Percentiles rank a stretch among this genome's conserved stretches.
phyloP scores from a whole-genome alignment of 2,888 invertebrate genomes.

The Lasioglossum lativentre region DNA sequence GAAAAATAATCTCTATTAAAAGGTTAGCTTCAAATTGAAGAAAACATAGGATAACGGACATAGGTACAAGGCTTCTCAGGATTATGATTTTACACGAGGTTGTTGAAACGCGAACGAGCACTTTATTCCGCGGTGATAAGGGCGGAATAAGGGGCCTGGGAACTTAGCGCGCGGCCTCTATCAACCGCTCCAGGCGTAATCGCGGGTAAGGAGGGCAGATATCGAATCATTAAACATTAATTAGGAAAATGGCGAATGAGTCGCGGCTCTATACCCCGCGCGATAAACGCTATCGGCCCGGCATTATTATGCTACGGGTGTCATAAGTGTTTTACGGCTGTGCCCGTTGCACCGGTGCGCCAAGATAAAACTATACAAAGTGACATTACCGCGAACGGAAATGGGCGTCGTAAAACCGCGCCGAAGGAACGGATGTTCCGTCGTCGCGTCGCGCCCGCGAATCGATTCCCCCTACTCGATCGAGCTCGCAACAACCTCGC shows the following conservation, averaged over 20 bases:
- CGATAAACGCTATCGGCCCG: conserved; percentile 71
- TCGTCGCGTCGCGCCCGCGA: neutral
- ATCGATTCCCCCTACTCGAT: neutral
- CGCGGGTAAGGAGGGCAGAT: conserved; percentile 67
- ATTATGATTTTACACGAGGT: neutral
- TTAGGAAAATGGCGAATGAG: conserved; percentile 75
- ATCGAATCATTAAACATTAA: conserved; percentile 76
- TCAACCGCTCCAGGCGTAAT: conserved; percentile 58
- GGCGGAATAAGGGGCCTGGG: conserved; percentile 19
- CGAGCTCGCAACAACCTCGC: neutral
- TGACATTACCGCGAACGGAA: conserved; percentile 66
- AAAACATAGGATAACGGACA: no score
- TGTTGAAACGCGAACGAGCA: neutral
- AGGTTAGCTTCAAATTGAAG: no score
- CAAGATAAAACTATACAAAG: conserved; percentile 68
- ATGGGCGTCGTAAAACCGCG: conserved; percentile 61
- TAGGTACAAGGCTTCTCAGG: neutral
- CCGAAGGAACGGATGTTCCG: conserved; percentile 36
- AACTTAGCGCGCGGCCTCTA: conserved; percentile 42
- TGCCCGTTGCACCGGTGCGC: conserved; percentile 65
- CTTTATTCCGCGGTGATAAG: neutral
- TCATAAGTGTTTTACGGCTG: conserved; percentile 75
- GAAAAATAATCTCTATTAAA: no score
- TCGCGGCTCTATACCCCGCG: conserved; percentile 50
- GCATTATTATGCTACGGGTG: conserved; percentile 76